These are phyloP conservation scores for Amiota mariae DNA, from an alignment of 2,888 invertebrate genomes.

Conservation along the genomic window DNA sequence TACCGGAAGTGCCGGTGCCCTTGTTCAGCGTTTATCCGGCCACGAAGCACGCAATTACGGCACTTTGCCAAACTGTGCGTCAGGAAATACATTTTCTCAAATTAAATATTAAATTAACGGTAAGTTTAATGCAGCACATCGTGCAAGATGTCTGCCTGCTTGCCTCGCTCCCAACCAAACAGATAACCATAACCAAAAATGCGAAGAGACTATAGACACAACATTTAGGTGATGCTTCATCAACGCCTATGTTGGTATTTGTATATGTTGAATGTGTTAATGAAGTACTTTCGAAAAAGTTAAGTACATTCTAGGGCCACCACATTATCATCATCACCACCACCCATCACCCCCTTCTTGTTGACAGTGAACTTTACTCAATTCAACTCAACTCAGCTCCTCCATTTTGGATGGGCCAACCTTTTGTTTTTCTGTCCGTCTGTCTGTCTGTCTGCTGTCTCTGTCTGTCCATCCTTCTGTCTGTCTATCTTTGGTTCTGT, in stretches of 20 bases:
- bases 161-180: background rate
- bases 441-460: background rate
- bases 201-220: too few relatives aligned
- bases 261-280: conserved; percentile 26
- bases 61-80: conserved; percentile 76
- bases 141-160: conserved; percentile 38
- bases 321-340: too few relatives aligned
- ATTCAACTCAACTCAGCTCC: background rate
- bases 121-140: conserved; percentile 64
- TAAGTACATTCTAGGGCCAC: background rate
- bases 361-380: conserved; percentile 18
- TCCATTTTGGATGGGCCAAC: too few relatives aligned
- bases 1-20: conserved; percentile 75
- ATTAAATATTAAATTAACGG: conserved; percentile 74
- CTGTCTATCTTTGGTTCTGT: background rate
- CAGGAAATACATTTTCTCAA: conserved; percentile 75
- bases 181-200: too few relatives aligned
- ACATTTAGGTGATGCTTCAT: background rate
- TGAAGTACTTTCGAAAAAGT: conserved; percentile 17
- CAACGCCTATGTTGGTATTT: background rate
- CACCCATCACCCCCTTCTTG: background rate
- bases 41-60: conserved; percentile 77
- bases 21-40: conserved; percentile 76
- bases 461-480: background rate
- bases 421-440: background rate